Evolutionary conservation across 1,140 invertebrate genomes (phyloP).

Genomic region (Formica selysi): DNA sequence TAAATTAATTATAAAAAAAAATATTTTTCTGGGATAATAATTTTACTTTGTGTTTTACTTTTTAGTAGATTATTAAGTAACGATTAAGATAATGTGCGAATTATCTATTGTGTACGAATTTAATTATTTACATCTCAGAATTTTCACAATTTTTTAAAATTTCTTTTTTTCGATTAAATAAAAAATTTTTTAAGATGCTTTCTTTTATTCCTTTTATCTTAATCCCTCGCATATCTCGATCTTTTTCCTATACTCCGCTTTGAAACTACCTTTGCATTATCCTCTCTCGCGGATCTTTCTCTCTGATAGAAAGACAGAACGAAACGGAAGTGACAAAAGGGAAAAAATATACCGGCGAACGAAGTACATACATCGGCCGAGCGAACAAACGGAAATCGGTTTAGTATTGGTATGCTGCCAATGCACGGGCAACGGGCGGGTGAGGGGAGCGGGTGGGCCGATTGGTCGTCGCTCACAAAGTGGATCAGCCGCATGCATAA

Average conservation of each 20-base stretch:
- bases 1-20: conserved; percentile 18
- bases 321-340: conserved; percentile 44
- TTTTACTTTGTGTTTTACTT: not conserved
- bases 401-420: conserved; percentile 75
- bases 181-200: not conserved
- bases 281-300: conserved; percentile 20
- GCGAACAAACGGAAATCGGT: conserved; percentile 54
- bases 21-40: not conserved
- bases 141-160: not conserved
- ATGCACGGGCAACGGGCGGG: conserved; percentile 16
- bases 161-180: not conserved
- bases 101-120: too few relatives aligned
- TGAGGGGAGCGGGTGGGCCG: conserved; percentile 13
- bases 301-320: conserved; percentile 26
- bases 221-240: not conserved
- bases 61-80: not conserved
- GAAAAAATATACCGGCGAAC: conserved; percentile 35
- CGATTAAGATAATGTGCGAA: too few relatives aligned
- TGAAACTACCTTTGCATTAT: too few relatives aligned
- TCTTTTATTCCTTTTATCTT: not conserved
- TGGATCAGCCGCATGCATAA: conserved; percentile 74
- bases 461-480: conserved; percentile 73
- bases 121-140: not conserved
- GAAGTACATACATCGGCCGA: conserved; percentile 48
- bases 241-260: not conserved